These are phyloP conservation scores for Dorcus parallelipipedus DNA, from an alignment of 2,888 invertebrate species.

Conservation along the genomic window DNA sequence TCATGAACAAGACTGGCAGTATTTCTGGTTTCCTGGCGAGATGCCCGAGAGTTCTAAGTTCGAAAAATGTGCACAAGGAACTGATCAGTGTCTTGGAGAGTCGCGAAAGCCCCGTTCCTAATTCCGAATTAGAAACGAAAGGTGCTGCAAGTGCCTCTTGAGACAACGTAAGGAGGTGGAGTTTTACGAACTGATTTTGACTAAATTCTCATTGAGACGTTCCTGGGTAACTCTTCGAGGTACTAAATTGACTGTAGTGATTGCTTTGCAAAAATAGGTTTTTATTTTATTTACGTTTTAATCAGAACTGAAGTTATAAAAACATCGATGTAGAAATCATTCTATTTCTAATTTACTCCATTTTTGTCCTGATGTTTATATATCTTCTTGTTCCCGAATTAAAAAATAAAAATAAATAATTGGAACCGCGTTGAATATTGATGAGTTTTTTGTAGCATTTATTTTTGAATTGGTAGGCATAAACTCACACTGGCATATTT, in stretches of 20 bases:
- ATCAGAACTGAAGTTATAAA: neutral
- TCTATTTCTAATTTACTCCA: neutral
- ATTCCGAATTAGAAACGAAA: conserved; percentile 36
- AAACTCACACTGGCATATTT: conserved; percentile 23
- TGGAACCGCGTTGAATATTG: conserved; percentile 1
- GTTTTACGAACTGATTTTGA: conserved; percentile 28
- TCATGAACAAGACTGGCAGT: conserved; percentile 41
- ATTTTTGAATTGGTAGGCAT: conserved; percentile 41
- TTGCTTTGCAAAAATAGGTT: conserved; percentile 17
- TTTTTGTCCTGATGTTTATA: neutral
- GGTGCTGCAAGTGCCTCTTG: conserved; percentile 33
- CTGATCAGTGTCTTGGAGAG: conserved; percentile 47
- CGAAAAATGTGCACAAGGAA: conserved; percentile 56
- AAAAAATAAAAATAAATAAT: neutral
- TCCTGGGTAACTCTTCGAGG: conserved; percentile 35
- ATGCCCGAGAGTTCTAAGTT: conserved; percentile 62
- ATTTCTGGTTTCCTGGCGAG: conserved; percentile 55
- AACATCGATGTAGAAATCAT: neutral
- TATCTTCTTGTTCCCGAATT: neutral
- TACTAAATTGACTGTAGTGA: conserved; percentile 28
- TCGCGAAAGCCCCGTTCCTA: conserved; percentile 30
- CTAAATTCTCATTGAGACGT: conserved; percentile 30
- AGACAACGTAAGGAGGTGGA: conserved; percentile 26
- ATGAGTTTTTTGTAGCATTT: conserved; percentile 33
- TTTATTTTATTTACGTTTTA: conserved; percentile 21